These are phyloP conservation scores for Lamprotornis superbus DNA, from an alignment of 2,113 vertebrate genomes.

Conservation along the genomic window DNA sequence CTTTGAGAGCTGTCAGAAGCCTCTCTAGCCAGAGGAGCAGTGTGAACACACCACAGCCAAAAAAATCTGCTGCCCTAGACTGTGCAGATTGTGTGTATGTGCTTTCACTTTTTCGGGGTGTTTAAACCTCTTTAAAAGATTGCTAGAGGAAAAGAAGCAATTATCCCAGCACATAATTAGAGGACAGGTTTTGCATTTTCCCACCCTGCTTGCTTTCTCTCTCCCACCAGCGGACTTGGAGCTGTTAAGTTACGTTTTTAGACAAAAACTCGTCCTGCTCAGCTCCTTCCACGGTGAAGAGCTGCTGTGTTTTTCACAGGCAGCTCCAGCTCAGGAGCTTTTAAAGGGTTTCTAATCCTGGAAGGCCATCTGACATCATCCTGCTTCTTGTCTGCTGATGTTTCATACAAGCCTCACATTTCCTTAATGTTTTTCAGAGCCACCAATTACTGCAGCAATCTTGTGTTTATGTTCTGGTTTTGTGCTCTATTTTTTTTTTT, in stretches of 20 bases:
- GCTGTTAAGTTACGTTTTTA: background rate
- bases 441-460: constrained; percentile 80
- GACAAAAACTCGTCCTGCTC: background rate
- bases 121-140: background rate
- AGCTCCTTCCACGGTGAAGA: constrained; percentile 46
- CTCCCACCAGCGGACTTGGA: background rate
- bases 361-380: constrained; percentile 89
- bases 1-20: background rate
- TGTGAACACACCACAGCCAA: rapidly evolving
- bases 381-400: constrained; percentile 83
- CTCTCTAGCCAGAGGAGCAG: background rate
- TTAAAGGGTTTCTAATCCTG: constrained; percentile 99
- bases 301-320: constrained; percentile 5
- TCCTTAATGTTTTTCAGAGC: constrained; percentile 82
- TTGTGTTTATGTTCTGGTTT: constrained; percentile 78
- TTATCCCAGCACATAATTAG: background rate
- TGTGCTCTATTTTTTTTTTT: constrained; percentile 29
- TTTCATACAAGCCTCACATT: constrained; percentile 87
- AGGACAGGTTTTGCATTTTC: background rate
- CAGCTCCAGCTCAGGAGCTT: constrained; percentile 76
- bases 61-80: background rate
- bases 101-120: background rate
- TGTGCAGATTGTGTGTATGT: background rate
- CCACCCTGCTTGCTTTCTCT: background rate
- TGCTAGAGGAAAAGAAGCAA: background rate